Evolutionary conservation across 1,140 invertebrate species (phyloP), one percentile per base, ranked within the genome.

Genomic region (Araneus ventricosus): DNA sequence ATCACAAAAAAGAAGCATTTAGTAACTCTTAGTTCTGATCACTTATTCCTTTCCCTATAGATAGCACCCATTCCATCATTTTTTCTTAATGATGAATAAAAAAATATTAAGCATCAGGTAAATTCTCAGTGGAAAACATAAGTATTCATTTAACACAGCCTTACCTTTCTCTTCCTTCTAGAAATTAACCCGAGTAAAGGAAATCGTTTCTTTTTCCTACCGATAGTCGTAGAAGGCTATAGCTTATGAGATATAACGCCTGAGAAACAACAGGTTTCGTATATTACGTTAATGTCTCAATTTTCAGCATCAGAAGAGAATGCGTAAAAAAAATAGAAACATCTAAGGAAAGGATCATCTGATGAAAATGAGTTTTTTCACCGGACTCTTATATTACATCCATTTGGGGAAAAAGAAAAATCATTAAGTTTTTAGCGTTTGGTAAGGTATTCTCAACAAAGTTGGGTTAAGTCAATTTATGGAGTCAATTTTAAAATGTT

Each of bases 191-290:
- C 63, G 10, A 27, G 67, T 75, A 75, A 75, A 75, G 67, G 67
- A 75, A 75, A 75, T 75, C 67, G 67, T 75, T 75, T 75, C 14
- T 75, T 75, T 75, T 75, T 75, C 67, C 67, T 75, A 75, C 30
- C 17, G 30, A 37, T 75, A 34, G 67, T 0, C 10, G 27, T 10
- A 30, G 14, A 34, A 75, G 67, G 30, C 34, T 37, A 30, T 75
- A 75, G 8, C 67, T 30, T 75, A 37, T 75, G 20, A 75, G 67
- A 75, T 75, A 34, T 75, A 75, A 75, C 20, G 67, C 30, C 30
- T 75, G 67, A 75, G 67, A 75, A 75, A 75, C 67, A 75, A 75
- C 67, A 75, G 67, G 67, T 75, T 75, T 75, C 30, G 14, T 75
- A 30, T 75, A 75, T 75, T 34, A 75, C 34, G 67, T 34, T 75